Base-by-base conservation (phyloP, 2,888 invertebrate species). In the Macrophya annulata region DNA sequence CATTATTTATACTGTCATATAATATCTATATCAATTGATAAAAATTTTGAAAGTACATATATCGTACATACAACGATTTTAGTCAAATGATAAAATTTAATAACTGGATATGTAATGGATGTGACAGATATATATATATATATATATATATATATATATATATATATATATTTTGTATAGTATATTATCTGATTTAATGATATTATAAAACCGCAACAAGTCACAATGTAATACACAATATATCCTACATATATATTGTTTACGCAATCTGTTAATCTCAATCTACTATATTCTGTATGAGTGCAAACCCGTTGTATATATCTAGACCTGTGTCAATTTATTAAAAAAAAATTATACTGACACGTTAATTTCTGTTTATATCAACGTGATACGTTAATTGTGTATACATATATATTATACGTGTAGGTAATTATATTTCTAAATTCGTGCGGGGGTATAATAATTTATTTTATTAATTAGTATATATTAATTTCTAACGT, bases 391-490 rank as follows among this genome's bases (percentile, higher is more conserved):
- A 1, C 17, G 71, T 71, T 59, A 17, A 21, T n/a, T n/a, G n/a
- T 21, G 21, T 59, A n/a, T n/a, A n/a, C n/a, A n/a, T n/a, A n/a
- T n/a, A n/a, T n/a, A n/a, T n/a, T n/a, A n/a, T n/a, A n/a, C n/a
- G n/a, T n/a, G 10, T 17, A n/a, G 31, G 9, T 37, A 37, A 40
- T 72, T 72, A 72, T 72, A 72, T 72, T 72, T 72, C 43, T 72
- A 72, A 72, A 72, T 72, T 17, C 55, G 17, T n/a, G 71, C 40
- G 40, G n/a, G 31, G 31, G 3, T 31, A 31, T 31, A 31, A 31
- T 31, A 31, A 31, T 31, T 1, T 72, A 62, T 62, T 12, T 12
- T 2, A 25, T 37, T 37, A 72, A 72, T 72, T 72, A 43, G 71
- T 40, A n/a, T 55, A 55, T 55, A 55, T 55, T 5, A 40, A n/a